A percentile compares a stretch with the other conserved stretches of the same genome.
These are phyloP conservation scores for Colinus virginianus DNA, from an alignment of 2,113 vertebrate genomes.

Conservation along the genomic window DNA sequence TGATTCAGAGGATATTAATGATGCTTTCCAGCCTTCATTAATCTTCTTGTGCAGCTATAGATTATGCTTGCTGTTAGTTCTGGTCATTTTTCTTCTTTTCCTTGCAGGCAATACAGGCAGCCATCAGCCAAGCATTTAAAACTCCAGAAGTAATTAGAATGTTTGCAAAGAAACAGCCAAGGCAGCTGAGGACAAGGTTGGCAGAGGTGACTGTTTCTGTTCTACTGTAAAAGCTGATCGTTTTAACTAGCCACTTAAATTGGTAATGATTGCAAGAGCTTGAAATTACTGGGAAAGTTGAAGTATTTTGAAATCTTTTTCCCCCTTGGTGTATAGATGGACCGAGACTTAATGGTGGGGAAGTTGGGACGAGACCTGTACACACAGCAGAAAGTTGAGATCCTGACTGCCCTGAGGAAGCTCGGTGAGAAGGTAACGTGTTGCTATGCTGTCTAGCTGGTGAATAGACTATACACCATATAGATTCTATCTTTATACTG, in stretches of 20 bases:
- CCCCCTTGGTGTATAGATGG: slow-evolving; percentile 83
- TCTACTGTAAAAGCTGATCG: background rate
- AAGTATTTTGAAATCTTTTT: background rate
- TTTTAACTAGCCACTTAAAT: background rate
- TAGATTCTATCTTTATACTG: background rate
- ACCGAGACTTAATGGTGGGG: slow-evolving; percentile 95
- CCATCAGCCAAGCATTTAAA: slow-evolving; percentile 98
- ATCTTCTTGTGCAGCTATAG: background rate
- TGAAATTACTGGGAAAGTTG: background rate
- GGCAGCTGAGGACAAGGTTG: slow-evolving; percentile 91
- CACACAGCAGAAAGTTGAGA: slow-evolving; percentile 95
- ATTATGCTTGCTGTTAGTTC: background rate
- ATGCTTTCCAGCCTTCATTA: background rate
- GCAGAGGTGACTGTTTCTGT: slow-evolving; percentile 86
- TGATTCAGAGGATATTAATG: background rate
- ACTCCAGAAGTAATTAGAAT: slow-evolving; percentile 97
- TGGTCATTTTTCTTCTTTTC: slow-evolving; percentile 7
- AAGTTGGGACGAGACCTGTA: slow-evolving; percentile 87
- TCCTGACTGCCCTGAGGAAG: slow-evolving; percentile 93
- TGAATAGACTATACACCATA: background rate
- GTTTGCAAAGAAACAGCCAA: slow-evolving; percentile 98
- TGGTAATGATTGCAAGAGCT: background rate
- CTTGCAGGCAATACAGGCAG: slow-evolving; percentile 94
- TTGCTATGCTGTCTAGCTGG: background rate
- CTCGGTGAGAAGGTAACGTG: slow-evolving; percentile 93